These are phyloP conservation scores for Watersipora subatra DNA, from an alignment of 1,140 invertebrate species.

Conservation along the genomic window DNA sequence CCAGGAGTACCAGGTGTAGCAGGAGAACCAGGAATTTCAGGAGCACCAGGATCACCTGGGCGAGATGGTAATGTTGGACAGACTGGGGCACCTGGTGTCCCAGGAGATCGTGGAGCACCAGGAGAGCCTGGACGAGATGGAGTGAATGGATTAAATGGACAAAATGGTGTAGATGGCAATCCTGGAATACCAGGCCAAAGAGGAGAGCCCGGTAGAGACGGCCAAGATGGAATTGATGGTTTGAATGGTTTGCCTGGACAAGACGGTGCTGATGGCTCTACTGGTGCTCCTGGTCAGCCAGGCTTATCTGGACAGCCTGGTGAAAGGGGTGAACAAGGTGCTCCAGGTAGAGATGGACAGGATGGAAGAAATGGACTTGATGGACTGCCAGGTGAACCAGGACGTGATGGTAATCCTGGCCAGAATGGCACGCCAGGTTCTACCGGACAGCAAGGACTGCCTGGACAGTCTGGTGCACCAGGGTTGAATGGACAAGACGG, in stretches of 20 bases:
- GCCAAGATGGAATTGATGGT: neutral
- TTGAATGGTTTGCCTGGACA: neutral
- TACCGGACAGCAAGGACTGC: neutral
- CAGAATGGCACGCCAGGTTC: neutral
- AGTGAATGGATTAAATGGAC: neutral
- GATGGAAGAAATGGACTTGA: neutral
- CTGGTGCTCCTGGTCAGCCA: slow-evolving; percentile 6
- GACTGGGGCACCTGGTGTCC: slow-evolving; percentile 17
- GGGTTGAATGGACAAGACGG: slow-evolving; percentile 2
- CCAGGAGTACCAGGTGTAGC: slow-evolving; percentile 6
- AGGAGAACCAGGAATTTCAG: slow-evolving; percentile 7
- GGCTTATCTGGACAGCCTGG: neutral
- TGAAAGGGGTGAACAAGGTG: neutral
- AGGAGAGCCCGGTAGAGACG: slow-evolving; percentile 1
- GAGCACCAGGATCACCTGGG: neutral
- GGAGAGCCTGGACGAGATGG: slow-evolving; percentile 16
- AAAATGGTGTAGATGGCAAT: neutral
- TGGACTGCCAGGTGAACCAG: neutral
- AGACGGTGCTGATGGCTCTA: slow-evolving; percentile 2
- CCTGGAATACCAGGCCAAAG: neutral
- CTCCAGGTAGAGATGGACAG: neutral
- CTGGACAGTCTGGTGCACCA: neutral
- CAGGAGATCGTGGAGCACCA: slow-evolving; percentile 14
- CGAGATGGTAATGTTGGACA: slow-evolving; percentile 17
- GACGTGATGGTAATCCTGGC: neutral